A percentile compares a stretch with the other conserved stretches of the same genome.
These are phyloP conservation scores for Ladona fulva DNA, from an alignment of 1,140 invertebrate species.

Conservation along the genomic window DNA sequence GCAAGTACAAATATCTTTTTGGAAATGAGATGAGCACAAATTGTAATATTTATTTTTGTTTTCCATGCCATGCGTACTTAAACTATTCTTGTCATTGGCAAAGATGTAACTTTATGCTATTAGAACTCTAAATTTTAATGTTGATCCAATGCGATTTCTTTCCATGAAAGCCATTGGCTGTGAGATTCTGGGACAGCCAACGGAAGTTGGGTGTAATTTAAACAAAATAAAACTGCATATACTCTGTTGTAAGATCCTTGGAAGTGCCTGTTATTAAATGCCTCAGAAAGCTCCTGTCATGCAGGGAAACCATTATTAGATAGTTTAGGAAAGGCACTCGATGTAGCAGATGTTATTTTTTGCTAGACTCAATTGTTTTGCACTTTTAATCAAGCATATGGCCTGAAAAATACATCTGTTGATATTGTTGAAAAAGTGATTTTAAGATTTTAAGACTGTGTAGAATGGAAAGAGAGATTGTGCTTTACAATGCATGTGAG, in stretches of 20 bases:
- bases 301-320: neutral
- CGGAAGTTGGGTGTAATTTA: neutral
- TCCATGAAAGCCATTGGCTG: neutral
- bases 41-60: conserved; percentile 9
- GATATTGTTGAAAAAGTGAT: no score
- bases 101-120: neutral
- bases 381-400: no score
- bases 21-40: neutral
- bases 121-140: neutral
- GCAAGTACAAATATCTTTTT: conserved; percentile 3
- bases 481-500: neutral
- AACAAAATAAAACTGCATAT: neutral
- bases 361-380: neutral
- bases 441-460: no score
- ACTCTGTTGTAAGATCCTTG: neutral
- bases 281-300: neutral
- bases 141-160: neutral
- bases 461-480: no score
- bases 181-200: neutral
- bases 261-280: neutral
- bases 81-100: neutral
- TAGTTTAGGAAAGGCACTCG: neutral
- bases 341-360: neutral
- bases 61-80: neutral
- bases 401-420: no score